Conservation (phyloP, 92 coral and sea anemone species). For the Porites lobata region DNA sequence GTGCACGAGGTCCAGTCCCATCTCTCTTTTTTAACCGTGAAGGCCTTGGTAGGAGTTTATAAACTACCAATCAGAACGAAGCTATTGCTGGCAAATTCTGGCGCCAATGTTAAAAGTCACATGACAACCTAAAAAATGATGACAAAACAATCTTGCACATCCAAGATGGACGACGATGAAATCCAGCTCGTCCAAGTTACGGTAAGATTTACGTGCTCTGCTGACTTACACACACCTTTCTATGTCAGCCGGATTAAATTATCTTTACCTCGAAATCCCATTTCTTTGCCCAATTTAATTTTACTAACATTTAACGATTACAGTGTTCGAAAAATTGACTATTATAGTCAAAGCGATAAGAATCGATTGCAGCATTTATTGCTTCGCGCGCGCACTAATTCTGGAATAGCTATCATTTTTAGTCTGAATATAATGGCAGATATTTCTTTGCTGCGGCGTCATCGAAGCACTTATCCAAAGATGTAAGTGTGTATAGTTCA, state of each 20-base stretch:
- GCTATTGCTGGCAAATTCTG: neutral
- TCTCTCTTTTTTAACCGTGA: too few relatives aligned
- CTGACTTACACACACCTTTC: neutral
- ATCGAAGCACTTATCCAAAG: neutral
- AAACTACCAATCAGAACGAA: slow-evolving; percentile 15
- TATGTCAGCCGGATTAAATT: neutral
- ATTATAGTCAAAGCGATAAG: neutral
- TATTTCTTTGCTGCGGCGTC: neutral
- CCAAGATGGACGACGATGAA: slow-evolving; percentile 57
- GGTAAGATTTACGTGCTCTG: neutral
- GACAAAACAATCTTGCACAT: neutral
- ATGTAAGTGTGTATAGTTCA: neutral
- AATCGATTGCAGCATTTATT: neutral
- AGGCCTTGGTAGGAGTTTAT: too few relatives aligned
- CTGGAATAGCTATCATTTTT: neutral
- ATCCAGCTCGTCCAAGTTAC: slow-evolving; percentile 25
- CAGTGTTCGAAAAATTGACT: neutral
- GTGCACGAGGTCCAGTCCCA: too few relatives aligned
- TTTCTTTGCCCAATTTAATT: neutral
- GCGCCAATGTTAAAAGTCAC: slow-evolving; percentile 50
- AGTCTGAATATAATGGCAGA: too few relatives aligned
- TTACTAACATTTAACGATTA: neutral
- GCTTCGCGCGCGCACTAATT: slow-evolving; percentile 3
- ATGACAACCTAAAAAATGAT: slow-evolving; percentile 23
- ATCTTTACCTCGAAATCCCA: too few relatives aligned